These are phyloP conservation scores for Gymnoscopelus microlampas DNA, from an alignment of 2,797 vertebrate genomes.

Conservation along the genomic window DNA sequence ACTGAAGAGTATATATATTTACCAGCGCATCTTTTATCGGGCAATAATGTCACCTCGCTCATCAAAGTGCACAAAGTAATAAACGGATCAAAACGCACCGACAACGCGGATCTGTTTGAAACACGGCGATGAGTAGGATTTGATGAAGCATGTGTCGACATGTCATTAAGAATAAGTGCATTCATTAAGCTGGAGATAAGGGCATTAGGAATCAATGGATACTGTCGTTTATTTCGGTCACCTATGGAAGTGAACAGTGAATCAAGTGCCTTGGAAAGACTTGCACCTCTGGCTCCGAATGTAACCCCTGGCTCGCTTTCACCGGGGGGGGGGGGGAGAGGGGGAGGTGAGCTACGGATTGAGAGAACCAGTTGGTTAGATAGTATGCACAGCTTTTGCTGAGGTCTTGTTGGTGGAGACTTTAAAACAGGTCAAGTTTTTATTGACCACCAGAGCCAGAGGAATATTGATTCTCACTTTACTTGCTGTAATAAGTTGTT, in stretches of 20 bases:
- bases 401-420: constrained; percentile 41
- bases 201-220: constrained; percentile 46
- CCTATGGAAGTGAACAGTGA: constrained; percentile 65
- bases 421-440: constrained; percentile 39
- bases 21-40: constrained; percentile 38
- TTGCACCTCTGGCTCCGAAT: constrained; percentile 50
- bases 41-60: constrained; percentile 44
- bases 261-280: constrained; percentile 82
- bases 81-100: constrained; percentile 34
- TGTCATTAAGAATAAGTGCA: constrained; percentile 73
- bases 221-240: constrained; percentile 52
- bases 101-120: constrained; percentile 56
- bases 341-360: constrained; percentile 19
- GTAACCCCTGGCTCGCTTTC: constrained; percentile 52
- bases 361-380: constrained; percentile 47
- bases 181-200: constrained; percentile 66
- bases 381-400: constrained; percentile 44
- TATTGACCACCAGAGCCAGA: constrained; percentile 45
- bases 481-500: constrained; percentile 20
- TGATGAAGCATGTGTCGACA: constrained; percentile 52
- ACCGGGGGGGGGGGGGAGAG: constrained; percentile 40
- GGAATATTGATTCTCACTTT: constrained; percentile 57
- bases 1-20: not conserved
- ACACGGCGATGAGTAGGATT: constrained; percentile 43
- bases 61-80: constrained; percentile 51